Percentiles rank a stretch among this genome's conserved stretches.
phyloP scores from a whole-genome alignment of 2,797 vertebrate species.

The Pygocentrus nattereri region DNA sequence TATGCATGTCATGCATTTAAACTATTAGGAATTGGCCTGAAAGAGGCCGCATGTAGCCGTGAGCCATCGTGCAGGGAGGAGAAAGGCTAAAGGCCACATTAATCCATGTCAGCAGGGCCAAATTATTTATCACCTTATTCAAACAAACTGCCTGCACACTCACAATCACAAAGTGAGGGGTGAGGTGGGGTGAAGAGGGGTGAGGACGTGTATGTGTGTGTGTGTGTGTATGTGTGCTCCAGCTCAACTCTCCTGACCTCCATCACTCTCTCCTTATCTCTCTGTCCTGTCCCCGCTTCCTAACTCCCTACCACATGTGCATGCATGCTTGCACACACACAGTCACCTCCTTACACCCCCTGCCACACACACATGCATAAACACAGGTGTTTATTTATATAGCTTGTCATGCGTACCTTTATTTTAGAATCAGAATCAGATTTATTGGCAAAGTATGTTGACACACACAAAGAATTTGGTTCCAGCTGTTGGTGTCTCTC shows the following conservation, averaged over 20 bases:
- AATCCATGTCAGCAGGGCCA: conserved; percentile 80
- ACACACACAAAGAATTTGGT: too few species aligned
- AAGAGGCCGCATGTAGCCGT: conserved; percentile 71
- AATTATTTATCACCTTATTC: conserved; percentile 86
- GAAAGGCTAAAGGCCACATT: conserved; percentile 79
- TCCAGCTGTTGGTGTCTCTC: too few species aligned
- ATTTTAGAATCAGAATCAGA: too few species aligned
- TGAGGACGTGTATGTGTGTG: conserved; percentile 5
- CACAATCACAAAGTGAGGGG: conserved; percentile 39
- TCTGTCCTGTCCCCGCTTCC: conserved; percentile 74
- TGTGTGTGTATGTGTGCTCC: conserved; percentile 21
- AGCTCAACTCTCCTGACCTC: conserved; percentile 70
- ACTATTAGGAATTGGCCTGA: conserved; percentile 49
- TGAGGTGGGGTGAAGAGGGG: conserved; percentile 5
- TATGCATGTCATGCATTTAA: conserved; percentile 67
- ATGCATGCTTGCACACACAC: conserved; percentile 47
- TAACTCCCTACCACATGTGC: conserved; percentile 67
- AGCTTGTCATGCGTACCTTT: background rate
- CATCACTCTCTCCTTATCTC: conserved; percentile 82
- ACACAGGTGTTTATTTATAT: background rate
- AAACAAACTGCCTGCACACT: conserved; percentile 78
- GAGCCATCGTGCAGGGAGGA: conserved; percentile 73
- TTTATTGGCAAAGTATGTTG: too few species aligned
- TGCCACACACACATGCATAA: conserved; percentile 11
- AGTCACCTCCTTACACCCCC: conserved; percentile 21